Evolutionary conservation across 2,113 vertebrate genomes (phyloP).

Genomic region (Mirza zaza): DNA sequence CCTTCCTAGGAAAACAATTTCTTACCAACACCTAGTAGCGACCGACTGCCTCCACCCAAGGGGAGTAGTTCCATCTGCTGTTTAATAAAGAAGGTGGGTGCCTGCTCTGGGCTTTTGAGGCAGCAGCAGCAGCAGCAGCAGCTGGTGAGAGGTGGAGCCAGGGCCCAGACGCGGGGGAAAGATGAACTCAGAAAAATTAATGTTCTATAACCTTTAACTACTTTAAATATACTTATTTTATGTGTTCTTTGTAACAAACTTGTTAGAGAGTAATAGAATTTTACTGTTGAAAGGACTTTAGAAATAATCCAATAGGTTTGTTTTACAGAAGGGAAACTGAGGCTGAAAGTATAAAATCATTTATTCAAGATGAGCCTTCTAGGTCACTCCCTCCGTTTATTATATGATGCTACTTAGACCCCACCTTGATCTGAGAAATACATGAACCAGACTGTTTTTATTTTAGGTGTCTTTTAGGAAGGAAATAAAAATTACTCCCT

Average conservation of each 20-base stretch:
- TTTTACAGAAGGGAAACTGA: background rate
- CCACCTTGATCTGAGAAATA: background rate
- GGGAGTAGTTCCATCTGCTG: background rate
- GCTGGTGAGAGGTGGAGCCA: fast-evolving
- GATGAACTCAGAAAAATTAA: background rate
- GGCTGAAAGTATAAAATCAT: background rate
- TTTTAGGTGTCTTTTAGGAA: slow-evolving; percentile 17
- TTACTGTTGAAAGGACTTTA: background rate
- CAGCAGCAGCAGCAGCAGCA: too few species aligned
- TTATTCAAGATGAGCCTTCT: background rate
- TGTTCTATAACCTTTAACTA: background rate
- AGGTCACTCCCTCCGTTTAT: background rate
- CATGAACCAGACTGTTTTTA: background rate
- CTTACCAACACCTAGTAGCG: background rate
- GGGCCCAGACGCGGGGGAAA: background rate
- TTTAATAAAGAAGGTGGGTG: background rate
- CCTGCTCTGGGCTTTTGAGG: background rate
- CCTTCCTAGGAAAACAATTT: background rate
- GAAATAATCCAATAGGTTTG: background rate
- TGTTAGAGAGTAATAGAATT: background rate
- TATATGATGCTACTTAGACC: background rate
- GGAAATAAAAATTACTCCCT: background rate
- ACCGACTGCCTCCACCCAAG: too few species aligned
- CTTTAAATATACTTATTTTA: background rate
- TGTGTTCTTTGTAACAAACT: background rate